Percentiles rank a stretch among this genome's conserved stretches.
Conservation (phyloP, 2,797 vertebrate genomes). For the Apogon talboti region DNA sequence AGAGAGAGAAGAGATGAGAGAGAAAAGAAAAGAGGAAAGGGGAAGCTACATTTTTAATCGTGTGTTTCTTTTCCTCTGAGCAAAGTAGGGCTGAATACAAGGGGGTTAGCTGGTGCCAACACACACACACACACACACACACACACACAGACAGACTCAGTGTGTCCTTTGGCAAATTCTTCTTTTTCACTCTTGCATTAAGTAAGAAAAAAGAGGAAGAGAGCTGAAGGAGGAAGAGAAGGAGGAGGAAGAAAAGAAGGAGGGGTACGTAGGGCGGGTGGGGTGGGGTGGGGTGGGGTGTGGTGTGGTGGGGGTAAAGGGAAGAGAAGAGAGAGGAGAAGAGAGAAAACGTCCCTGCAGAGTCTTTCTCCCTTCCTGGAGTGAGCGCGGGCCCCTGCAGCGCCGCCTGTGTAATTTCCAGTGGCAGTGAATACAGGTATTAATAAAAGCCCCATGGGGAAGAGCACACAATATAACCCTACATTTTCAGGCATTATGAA, state of each 20-base stretch:
- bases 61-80: constrained; percentile 89
- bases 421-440: constrained; percentile 93
- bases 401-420: constrained; percentile 91
- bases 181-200: constrained; percentile 99
- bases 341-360: constrained; percentile 95
- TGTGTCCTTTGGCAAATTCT: constrained; percentile 99
- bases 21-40: constrained; percentile 54
- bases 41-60: constrained; percentile 91
- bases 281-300: not conserved
- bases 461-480: constrained; percentile 92
- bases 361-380: constrained; percentile 90
- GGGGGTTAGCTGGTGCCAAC: constrained; percentile 89
- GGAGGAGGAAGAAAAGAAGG: constrained; percentile 61
- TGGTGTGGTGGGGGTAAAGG: constrained; percentile 20
- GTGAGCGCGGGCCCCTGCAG: constrained; percentile 86
- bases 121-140: constrained; percentile 85
- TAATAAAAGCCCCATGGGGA: constrained; percentile 93
- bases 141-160: constrained; percentile 66
- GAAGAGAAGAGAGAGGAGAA: constrained; percentile 72
- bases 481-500: constrained; percentile 95
- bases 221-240: constrained; percentile 70
- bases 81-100: constrained; percentile 93
- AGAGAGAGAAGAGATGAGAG: constrained; percentile 56
- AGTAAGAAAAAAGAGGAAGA: constrained; percentile 80
- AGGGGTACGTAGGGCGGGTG: constrained; percentile 10